Evolutionary conservation across 2,113 vertebrate species (phyloP).

Genomic region (Acrocephalus arundinaceus): DNA sequence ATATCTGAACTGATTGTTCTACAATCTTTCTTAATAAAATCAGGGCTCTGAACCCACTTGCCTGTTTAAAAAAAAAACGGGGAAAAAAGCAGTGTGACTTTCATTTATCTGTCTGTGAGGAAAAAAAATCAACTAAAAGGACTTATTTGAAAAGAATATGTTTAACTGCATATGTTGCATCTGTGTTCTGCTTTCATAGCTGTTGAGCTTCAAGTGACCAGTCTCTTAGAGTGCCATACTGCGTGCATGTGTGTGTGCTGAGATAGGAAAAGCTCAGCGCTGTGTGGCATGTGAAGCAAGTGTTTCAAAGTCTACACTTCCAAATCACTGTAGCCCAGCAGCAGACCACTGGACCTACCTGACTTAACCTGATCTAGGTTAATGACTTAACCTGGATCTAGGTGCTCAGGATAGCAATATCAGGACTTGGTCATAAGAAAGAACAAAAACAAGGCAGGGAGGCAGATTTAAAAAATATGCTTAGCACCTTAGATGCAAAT

Average conservation of each 20-base stretch:
- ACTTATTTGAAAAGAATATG: neutral
- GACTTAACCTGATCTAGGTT: no score
- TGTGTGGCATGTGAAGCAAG: neutral
- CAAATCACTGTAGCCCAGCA: neutral
- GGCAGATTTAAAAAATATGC: neutral
- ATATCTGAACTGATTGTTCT: neutral
- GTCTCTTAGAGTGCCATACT: neutral
- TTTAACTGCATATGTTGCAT: neutral
- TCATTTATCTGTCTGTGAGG: neutral
- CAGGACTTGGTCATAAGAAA: neutral
- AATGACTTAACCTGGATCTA: neutral
- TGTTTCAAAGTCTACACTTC: neutral
- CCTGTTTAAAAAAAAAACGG: neutral
- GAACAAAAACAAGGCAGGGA: neutral
- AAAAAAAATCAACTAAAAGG: neutral
- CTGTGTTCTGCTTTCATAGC: neutral
- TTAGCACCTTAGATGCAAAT: neutral
- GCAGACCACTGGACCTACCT: neutral
- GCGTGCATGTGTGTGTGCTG: fast-evolving
- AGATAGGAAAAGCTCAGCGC: neutral
- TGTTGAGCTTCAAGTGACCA: neutral
- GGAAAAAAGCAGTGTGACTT: neutral
- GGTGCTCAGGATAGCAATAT: neutral
- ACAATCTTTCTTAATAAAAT: neutral
- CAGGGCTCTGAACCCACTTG: neutral